These are phyloP conservation scores for Bellardia bayeri DNA, from an alignment of 2,888 invertebrate species.

Conservation along the genomic window DNA sequence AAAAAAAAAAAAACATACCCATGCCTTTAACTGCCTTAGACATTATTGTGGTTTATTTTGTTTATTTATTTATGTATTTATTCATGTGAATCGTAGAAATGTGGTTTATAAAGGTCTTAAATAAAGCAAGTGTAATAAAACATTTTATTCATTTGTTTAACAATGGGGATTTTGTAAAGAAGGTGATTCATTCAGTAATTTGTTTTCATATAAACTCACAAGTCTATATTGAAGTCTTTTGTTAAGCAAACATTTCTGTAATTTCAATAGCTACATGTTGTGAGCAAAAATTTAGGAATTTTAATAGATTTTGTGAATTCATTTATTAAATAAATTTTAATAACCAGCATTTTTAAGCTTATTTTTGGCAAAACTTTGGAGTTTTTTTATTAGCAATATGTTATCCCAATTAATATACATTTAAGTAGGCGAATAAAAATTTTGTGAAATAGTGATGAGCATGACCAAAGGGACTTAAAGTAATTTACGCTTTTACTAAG, in stretches of 20 bases:
- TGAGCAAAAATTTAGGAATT: not conserved
- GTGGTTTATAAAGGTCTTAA: not conserved
- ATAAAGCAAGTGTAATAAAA: slow-evolving; percentile 1
- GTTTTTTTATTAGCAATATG: too few relatives aligned
- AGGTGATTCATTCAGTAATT: not conserved
- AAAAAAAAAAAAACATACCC: not conserved
- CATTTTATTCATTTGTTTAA: not conserved
- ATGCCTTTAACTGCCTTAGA: not conserved
- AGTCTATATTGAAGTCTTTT: too few relatives aligned
- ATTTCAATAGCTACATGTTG: not conserved
- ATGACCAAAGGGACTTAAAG: too few relatives aligned
- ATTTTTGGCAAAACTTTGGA: too few relatives aligned
- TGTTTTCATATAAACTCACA: not conserved
- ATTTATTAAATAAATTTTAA: too few relatives aligned
- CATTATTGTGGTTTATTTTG: slow-evolving; percentile 10
- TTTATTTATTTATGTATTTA: slow-evolving; percentile 25
- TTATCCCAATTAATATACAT: too few relatives aligned
- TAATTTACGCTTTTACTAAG: too few relatives aligned
- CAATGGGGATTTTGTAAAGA: slow-evolving; percentile 5
- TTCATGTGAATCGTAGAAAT: slow-evolving; percentile 9
- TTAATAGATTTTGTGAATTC: not conserved
- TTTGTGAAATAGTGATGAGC: too few relatives aligned
- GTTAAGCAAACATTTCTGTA: too few relatives aligned
- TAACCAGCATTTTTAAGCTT: too few relatives aligned
- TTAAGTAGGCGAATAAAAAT: too few relatives aligned